Conservation (phyloP, 2,113 vertebrate species). For the Drymodes brunneopygia region DNA sequence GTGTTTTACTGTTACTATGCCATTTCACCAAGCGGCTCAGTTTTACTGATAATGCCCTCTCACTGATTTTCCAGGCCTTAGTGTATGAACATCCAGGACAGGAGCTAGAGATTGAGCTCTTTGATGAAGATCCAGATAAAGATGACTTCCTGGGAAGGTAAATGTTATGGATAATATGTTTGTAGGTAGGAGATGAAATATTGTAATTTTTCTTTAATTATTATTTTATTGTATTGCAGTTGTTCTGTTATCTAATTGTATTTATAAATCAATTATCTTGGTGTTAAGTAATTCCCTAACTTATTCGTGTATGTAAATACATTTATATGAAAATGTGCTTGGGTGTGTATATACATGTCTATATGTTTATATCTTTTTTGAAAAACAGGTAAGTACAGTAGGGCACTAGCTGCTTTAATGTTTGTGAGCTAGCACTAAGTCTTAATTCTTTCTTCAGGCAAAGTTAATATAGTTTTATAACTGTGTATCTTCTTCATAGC, state of each 20-base stretch:
- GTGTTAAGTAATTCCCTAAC: neutral
- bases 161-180: neutral
- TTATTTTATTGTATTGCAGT: neutral
- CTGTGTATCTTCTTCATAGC: neutral
- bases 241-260: neutral
- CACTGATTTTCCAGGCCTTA: conserved; percentile 70
- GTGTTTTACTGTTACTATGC: neutral
- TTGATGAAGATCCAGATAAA: conserved; percentile 94
- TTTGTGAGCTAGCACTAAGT: neutral
- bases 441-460: neutral
- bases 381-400: neutral
- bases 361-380: neutral
- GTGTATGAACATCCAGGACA: conserved; percentile 81
- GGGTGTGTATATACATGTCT: neutral
- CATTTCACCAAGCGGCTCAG: neutral
- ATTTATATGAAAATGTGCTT: neutral
- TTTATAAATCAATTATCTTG: neutral
- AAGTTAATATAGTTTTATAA: neutral
- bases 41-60: neutral
- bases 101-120: conserved; percentile 87
- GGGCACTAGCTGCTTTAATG: neutral
- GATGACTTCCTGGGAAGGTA: conserved; percentile 96
- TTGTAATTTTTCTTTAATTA: neutral
- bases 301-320: neutral
- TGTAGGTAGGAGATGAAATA: neutral